phyloP scores from a whole-genome alignment of 2,113 vertebrate species.

The Notiomystis cincta region DNA sequence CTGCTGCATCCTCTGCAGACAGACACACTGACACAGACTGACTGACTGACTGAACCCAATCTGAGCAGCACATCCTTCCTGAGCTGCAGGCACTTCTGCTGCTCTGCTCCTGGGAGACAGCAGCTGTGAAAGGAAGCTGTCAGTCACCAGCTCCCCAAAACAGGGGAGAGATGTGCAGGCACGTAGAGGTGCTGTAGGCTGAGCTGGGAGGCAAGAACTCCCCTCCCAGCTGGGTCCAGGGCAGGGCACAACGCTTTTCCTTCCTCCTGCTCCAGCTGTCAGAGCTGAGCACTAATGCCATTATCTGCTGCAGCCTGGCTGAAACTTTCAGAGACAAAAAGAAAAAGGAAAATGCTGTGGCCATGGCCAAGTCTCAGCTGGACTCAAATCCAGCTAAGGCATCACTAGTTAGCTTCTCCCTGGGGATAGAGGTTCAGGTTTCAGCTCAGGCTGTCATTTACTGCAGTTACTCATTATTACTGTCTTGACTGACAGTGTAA shows the following conservation, averaged over 20 bases:
- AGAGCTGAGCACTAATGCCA: background rate
- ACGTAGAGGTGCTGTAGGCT: rapidly evolving
- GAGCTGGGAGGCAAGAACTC: background rate
- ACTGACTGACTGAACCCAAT: rapidly evolving
- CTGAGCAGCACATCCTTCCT: background rate
- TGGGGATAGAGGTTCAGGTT: background rate
- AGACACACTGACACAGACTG: background rate
- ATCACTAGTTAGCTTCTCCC: background rate
- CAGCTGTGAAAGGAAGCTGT: background rate
- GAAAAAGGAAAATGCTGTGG: background rate
- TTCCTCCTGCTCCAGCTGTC: background rate
- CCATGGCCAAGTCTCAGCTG: background rate
- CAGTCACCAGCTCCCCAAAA: background rate
- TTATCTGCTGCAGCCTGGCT: background rate
- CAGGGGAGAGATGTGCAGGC: rapidly evolving
- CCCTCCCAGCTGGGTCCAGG: background rate
- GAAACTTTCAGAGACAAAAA: background rate
- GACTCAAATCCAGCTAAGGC: background rate
- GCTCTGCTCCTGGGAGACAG: background rate
- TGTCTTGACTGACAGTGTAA: background rate
- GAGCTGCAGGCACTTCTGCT: background rate
- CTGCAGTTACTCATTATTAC: background rate
- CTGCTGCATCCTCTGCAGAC: background rate
- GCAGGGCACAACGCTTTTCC: background rate
- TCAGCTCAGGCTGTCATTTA: background rate